phyloP scores from a whole-genome alignment of 1,140 invertebrate species.

The Stegodyphus mimosarum region DNA sequence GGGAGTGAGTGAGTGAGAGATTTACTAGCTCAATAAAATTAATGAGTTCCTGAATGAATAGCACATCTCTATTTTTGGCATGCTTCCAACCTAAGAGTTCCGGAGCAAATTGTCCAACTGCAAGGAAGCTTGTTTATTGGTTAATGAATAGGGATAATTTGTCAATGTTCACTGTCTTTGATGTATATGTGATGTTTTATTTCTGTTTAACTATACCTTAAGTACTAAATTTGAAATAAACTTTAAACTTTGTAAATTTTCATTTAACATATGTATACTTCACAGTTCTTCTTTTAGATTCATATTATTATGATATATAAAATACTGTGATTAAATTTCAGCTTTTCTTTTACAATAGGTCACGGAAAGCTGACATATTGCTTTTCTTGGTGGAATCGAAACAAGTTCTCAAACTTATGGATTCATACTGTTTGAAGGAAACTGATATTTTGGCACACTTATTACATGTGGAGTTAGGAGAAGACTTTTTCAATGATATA shows the following conservation, averaged over 20 bases:
- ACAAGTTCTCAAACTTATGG: neutral
- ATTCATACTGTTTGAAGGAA: neutral
- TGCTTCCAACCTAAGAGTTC: too few relatives aligned
- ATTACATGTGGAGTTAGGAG: conserved; percentile 7
- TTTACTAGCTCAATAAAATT: too few relatives aligned
- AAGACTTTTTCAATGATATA: neutral
- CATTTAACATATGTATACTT: neutral
- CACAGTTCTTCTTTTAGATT: neutral
- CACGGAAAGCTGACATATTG: conserved; percentile 32
- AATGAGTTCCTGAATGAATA: too few relatives aligned
- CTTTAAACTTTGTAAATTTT: neutral
- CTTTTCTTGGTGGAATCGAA: conserved; percentile 36
- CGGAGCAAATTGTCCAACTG: too few relatives aligned
- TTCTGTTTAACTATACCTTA: neutral
- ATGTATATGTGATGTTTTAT: too few relatives aligned
- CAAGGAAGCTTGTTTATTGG: too few relatives aligned
- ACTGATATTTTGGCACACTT: neutral
- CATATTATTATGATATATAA: neutral
- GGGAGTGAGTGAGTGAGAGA: too few relatives aligned
- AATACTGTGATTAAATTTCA: neutral
- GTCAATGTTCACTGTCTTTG: too few relatives aligned
- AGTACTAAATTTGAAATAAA: neutral
- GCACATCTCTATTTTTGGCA: too few relatives aligned
- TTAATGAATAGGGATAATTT: too few relatives aligned
- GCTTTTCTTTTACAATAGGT: conserved; percentile 16